Conservation (phyloP, 2,888 invertebrate genomes). For the Antheraea assamensis region DNA sequence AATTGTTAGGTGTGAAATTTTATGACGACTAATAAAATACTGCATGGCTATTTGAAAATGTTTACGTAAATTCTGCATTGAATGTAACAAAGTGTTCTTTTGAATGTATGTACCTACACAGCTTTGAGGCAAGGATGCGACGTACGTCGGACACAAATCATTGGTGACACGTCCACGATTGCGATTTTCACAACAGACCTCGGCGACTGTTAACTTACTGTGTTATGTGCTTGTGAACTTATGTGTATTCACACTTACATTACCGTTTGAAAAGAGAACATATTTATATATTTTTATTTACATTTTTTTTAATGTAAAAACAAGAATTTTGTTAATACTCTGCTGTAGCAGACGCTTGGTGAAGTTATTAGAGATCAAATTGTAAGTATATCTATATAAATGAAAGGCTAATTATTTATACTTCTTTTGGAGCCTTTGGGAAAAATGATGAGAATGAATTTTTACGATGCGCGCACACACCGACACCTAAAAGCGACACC, state of each 20-base stretch:
- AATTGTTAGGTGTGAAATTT: constrained; percentile 10
- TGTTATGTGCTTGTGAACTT: constrained; percentile 12
- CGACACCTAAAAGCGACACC: too few relatives aligned
- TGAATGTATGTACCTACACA: constrained; percentile 38
- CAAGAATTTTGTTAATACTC: too few relatives aligned
- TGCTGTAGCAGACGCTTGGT: background rate
- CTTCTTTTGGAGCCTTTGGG: too few relatives aligned
- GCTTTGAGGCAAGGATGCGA: constrained; percentile 50
- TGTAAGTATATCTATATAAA: too few relatives aligned
- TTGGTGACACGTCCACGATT: constrained; percentile 43
- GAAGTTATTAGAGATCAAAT: too few relatives aligned
- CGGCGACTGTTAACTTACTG: constrained; percentile 32
- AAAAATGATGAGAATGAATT: too few relatives aligned
- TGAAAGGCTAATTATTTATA: too few relatives aligned
- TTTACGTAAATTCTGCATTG: constrained; percentile 5
- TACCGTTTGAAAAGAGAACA: background rate
- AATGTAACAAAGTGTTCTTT: constrained; percentile 33
- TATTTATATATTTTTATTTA: background rate
- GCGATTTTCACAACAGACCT: constrained; percentile 54
- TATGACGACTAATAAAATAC: constrained; percentile 19
- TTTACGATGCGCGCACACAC: too few relatives aligned
- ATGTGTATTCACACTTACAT: background rate
- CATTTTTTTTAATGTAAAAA: too few relatives aligned
- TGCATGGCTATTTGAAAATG: constrained; percentile 18
- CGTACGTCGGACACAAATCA: constrained; percentile 46